These are phyloP conservation scores for Nibea coibor DNA, from an alignment of 2,113 vertebrate species.

Conservation along the genomic window DNA sequence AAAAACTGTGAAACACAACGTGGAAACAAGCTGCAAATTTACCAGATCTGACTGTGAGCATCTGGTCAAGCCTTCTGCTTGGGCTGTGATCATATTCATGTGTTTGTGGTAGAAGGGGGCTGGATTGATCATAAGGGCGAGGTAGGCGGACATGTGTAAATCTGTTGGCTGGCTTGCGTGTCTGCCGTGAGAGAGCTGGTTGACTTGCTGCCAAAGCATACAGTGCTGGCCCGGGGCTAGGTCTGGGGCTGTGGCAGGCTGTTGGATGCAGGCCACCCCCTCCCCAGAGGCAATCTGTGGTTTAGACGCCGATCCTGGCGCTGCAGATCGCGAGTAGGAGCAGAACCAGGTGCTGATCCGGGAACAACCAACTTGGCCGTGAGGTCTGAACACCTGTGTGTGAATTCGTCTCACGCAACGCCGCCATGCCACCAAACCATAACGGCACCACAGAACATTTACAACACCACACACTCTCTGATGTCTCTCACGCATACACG, in stretches of 20 bases:
- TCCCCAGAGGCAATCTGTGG: slow-evolving; percentile 18
- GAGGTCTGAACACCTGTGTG: slow-evolving; percentile 62
- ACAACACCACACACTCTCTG: not conserved
- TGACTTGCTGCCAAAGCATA: slow-evolving; percentile 69
- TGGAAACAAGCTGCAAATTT: not conserved
- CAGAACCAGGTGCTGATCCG: slow-evolving; percentile 54
- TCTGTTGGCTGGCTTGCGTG: slow-evolving; percentile 46
- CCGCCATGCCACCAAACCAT: slow-evolving; percentile 22
- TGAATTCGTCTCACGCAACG: slow-evolving; percentile 42
- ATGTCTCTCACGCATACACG: slow-evolving; percentile 40
- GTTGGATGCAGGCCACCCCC: slow-evolving; percentile 21
- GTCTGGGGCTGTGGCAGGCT: slow-evolving; percentile 16
- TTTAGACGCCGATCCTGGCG: slow-evolving; percentile 51
- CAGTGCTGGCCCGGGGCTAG: slow-evolving; percentile 25
- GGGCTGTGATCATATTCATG: too few relatives aligned
- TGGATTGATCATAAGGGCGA: not conserved
- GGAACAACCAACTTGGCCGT: slow-evolving; percentile 39
- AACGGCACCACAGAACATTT: not conserved
- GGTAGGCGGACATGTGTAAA: slow-evolving; percentile 1
- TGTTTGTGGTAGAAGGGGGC: too few relatives aligned
- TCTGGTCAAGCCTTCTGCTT: not conserved
- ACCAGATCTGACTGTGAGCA: not conserved
- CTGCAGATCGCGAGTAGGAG: slow-evolving; percentile 22
- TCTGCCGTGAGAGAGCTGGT: slow-evolving; percentile 38
- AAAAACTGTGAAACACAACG: not conserved